These are phyloP conservation scores for Spialia ferax DNA, from an alignment of 2,888 invertebrate species.

Conservation along the genomic window DNA sequence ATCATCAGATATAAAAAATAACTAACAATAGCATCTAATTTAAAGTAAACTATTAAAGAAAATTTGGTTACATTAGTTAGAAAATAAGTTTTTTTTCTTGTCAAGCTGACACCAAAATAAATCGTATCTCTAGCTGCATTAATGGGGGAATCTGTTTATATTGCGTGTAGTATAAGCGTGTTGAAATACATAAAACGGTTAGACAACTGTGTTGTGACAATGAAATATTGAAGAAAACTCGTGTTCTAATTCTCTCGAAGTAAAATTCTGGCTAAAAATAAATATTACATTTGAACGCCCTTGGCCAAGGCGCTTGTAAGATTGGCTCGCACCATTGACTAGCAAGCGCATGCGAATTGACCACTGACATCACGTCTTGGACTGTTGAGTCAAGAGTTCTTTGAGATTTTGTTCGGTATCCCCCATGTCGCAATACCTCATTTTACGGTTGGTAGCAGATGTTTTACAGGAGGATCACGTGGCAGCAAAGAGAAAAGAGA, in stretches of 20 bases:
- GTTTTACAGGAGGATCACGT: too few species aligned
- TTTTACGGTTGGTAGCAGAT: conserved; percentile 1
- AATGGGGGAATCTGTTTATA: conserved; percentile 3
- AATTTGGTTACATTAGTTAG: too few species aligned
- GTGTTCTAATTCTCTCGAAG: conserved; percentile 44
- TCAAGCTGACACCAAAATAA: not conserved
- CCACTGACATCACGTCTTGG: conserved; percentile 36
- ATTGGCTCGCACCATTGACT: conserved; percentile 48
- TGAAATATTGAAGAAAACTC: conserved; percentile 45
- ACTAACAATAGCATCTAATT: too few species aligned
- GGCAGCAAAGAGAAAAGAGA: too few species aligned
- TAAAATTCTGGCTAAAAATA: conserved; percentile 49
- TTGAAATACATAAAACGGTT: conserved; percentile 26
- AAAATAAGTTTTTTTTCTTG: too few species aligned
- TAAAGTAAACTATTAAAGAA: too few species aligned
- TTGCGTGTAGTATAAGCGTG: conserved; percentile 12
- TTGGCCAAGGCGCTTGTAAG: conserved; percentile 52
- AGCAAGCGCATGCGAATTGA: conserved; percentile 43
- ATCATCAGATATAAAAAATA: too few species aligned
- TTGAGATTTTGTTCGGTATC: conserved; percentile 40
- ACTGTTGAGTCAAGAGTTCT: conserved; percentile 39
- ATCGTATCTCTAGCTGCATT: not conserved
- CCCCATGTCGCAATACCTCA: not conserved
- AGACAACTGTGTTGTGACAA: conserved; percentile 40
- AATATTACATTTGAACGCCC: conserved; percentile 51